Evolutionary conservation across 2,797 vertebrate genomes (phyloP), one percentile per base, ranked within the genome.

Genomic region (Acanthis flammea): DNA sequence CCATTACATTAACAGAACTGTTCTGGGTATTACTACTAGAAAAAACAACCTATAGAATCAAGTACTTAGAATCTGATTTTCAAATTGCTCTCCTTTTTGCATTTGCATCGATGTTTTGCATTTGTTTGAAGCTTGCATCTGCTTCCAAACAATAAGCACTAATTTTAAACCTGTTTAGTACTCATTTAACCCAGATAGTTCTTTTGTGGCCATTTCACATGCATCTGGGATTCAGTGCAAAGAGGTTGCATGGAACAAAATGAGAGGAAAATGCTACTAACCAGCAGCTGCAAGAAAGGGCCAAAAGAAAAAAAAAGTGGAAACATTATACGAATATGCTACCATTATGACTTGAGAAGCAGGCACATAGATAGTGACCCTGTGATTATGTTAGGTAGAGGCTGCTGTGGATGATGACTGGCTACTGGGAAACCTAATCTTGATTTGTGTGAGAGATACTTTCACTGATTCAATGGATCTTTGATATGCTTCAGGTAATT

Each of bases 121-220:
- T 98, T 98, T 97, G 97, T 97, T 97, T 97, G 97, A 97, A 94
- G 96, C 97, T 96, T 87, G 96, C 98, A 98, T 98, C 98, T 98
- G 98, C 96, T 97, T 97, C 94, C 82, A 97, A 94, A 98, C 97
- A 98, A 98, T 97, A 96, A 96, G 97, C 97, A 97, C 97, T 98
- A 97, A 98, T 98, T 98, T 98, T 97, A 97, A 98, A 98, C 98
- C 98, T 98, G 98, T 98, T 98, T 97, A 98, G 97, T 96, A 94
- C 93, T 93, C 97, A 96, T 98, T 97, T 98, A 98, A 98, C 98
- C 97, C 98, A 98, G 97, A 97, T 97, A 96, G 95, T 95, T 97
- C 97, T 97, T 98, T 98, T 98, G 97, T 98, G 97, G 96, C 97
- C 92, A 45, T 94, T 96, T 97, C 97, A 96, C 95, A 97, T 87